Base-by-base conservation (phyloP, 2,113 vertebrate genomes). In the Pardalotus punctatus region DNA sequence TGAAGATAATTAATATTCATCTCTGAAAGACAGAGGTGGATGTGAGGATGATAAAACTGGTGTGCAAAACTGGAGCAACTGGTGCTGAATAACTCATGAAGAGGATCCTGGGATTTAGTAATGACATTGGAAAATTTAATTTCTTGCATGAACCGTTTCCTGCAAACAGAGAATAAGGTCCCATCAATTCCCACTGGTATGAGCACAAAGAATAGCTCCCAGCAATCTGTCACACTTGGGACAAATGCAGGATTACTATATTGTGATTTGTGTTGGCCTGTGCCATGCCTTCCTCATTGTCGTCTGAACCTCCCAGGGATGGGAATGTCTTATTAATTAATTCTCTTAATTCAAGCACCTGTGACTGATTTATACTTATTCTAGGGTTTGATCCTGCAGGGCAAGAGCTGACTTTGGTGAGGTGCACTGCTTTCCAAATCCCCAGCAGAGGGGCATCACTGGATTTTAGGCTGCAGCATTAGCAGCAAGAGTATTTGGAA, bases 351-450 rank as follows among this genome's bases (percentile, higher is more conserved):
- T 81, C 89, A 96, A 74, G 80, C 31, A 81, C 43, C 92, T 96
- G 93, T 94, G 69, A 92, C 94, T 93, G 95, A 97, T 97, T 96
- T 93, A 91, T 90, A 53, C 27, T 66, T n/a, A 47, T 47, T 33
- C 64, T 20, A 31, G 47, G 71, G 36, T 58, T 71, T 64, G 71
- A 84, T 81, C 38, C 69, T 84, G 38, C 73, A 79, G 38, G 65
- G 51, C 6, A 10, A 25, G 18, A 67, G 24, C 62, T 83, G 40
- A 35, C 31, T 76, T 74, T 38, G 53, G 48, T 9, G 8, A 86
- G 54, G 40, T 1, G 1, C 27, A 27, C 27, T 3, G 5, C 51
- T 73, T 81, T 81, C 64, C 72, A 60, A 62, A 79, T 36, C 20
- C 43, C 31, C 54, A 67, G 62, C 45, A 42, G 64, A 66, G 19